Conservation (phyloP, 2,113 vertebrate genomes). For the Psittacara wagleri region DNA sequence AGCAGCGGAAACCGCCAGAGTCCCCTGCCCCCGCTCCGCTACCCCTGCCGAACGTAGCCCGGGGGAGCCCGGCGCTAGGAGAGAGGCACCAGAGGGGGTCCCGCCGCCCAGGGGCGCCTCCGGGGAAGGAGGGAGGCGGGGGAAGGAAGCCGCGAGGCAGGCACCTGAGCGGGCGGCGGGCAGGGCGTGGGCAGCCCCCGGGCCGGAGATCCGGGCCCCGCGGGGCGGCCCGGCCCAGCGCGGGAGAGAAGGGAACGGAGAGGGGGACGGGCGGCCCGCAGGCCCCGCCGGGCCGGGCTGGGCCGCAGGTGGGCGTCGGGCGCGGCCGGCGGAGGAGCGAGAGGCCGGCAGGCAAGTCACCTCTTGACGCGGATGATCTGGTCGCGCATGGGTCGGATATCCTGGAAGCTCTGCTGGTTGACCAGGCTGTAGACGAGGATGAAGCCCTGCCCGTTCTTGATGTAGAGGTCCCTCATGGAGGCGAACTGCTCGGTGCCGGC, state of each 20-base stretch:
- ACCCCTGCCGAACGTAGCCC: not conserved
- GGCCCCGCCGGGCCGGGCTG: not conserved
- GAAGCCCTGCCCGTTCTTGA: slow-evolving; percentile 98
- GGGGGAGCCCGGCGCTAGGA: not conserved
- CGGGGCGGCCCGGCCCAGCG: not conserved
- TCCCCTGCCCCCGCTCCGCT: not conserved
- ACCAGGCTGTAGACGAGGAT: slow-evolving; percentile 97
- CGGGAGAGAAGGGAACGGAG: not conserved
- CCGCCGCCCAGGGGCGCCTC: not conserved
- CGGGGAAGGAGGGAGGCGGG: not conserved
- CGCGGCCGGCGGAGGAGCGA: not conserved
- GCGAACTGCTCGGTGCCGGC: slow-evolving; percentile 98
- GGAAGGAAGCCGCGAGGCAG: not conserved
- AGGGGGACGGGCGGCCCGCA: not conserved
- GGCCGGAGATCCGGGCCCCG: slow-evolving; percentile 3
- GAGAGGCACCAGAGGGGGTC: not conserved
- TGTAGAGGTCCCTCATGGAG: slow-evolving; percentile 97
- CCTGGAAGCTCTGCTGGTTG: slow-evolving; percentile 97
- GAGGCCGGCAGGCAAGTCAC: slow-evolving; percentile 62
- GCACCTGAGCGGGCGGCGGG: not conserved
- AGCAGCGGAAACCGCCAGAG: not conserved
- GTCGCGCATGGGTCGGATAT: slow-evolving; percentile 95
- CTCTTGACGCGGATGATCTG: slow-evolving; percentile 98
- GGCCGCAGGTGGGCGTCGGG: slow-evolving; percentile 14
- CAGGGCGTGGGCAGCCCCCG: not conserved